These are phyloP conservation scores for Lasiommata megera DNA, from an alignment of 2,888 invertebrate species.

Conservation along the genomic window DNA sequence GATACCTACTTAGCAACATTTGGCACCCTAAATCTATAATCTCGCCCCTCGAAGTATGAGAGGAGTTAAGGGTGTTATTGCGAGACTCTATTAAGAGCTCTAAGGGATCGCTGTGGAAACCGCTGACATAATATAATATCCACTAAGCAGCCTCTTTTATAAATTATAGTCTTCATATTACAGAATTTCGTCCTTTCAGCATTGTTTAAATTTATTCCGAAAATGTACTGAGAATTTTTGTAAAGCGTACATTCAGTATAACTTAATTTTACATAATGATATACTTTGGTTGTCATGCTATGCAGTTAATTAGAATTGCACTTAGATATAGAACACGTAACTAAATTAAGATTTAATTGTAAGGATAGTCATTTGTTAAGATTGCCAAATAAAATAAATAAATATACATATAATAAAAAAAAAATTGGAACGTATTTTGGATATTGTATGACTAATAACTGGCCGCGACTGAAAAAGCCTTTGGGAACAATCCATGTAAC, in stretches of 20 bases:
- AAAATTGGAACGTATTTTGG: too few relatives aligned
- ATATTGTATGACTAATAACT: too few relatives aligned
- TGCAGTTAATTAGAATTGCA: not conserved
- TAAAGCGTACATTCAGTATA: too few relatives aligned
- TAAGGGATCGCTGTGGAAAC: constrained; percentile 1
- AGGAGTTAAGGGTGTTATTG: constrained; percentile 7
- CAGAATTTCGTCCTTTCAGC: not conserved
- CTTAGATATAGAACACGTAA: too few relatives aligned
- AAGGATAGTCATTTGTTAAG: too few relatives aligned
- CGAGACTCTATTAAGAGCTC: not conserved
- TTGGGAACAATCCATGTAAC: too few relatives aligned
- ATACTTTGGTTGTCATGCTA: too few relatives aligned
- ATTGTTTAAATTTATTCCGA: not conserved
- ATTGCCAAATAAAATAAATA: too few relatives aligned
- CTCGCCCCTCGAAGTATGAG: not conserved
- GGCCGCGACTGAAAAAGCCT: too few relatives aligned
- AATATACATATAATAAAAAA: too few relatives aligned
- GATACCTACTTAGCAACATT: not conserved
- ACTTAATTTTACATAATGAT: too few relatives aligned
- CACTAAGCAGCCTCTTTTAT: constrained; percentile 1
- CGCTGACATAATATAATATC: constrained; percentile 9
- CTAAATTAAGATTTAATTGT: too few relatives aligned
- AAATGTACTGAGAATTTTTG: not conserved
- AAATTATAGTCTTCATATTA: not conserved
- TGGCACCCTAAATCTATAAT: constrained; percentile 7